A percentile compares a stretch with the other conserved stretches of the same genome.
Conservation (phyloP, 2,888 invertebrate genomes). For the Apamea crenata region DNA sequence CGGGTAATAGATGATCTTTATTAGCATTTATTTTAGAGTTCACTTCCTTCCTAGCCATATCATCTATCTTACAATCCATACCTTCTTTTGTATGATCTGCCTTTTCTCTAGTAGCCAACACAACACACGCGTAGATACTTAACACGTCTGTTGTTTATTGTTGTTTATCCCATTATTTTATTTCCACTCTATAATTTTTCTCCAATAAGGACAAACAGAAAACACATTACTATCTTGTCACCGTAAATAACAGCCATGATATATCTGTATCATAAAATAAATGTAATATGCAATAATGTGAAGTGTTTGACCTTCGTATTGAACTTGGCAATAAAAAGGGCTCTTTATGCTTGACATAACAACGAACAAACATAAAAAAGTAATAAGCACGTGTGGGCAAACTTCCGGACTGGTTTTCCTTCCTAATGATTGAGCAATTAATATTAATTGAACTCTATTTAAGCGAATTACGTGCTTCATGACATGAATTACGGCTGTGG, state of each 20-base stretch:
- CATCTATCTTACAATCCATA: neutral
- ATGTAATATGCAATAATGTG: conserved; percentile 48
- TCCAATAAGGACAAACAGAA: conserved; percentile 13
- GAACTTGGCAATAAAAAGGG: conserved; percentile 55
- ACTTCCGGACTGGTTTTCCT: conserved; percentile 58
- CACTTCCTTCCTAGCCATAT: neutral
- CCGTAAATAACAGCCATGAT: conserved; percentile 23
- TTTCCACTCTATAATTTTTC: neutral
- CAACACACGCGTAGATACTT: neutral
- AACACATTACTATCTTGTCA: conserved; percentile 26
- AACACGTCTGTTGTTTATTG: neutral
- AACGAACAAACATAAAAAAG: conserved; percentile 41
- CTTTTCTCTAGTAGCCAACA: neutral
- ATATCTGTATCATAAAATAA: conserved; percentile 42
- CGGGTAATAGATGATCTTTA: neutral
- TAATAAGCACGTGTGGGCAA: conserved; percentile 29
- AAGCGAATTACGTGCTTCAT: conserved; percentile 26
- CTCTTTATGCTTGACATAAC: conserved; percentile 40
- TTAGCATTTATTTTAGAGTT: neutral
- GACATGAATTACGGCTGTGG: conserved; percentile 23
- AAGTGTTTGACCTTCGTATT: conserved; percentile 48
- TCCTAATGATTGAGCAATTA: conserved; percentile 56
- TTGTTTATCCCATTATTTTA: neutral
- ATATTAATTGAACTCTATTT: conserved; percentile 40
- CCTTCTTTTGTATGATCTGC: neutral